Evolutionary conservation across 2,888 invertebrate genomes (phyloP), one percentile per base, ranked within the genome.

Genomic region (Lysandra bellargus): DNA sequence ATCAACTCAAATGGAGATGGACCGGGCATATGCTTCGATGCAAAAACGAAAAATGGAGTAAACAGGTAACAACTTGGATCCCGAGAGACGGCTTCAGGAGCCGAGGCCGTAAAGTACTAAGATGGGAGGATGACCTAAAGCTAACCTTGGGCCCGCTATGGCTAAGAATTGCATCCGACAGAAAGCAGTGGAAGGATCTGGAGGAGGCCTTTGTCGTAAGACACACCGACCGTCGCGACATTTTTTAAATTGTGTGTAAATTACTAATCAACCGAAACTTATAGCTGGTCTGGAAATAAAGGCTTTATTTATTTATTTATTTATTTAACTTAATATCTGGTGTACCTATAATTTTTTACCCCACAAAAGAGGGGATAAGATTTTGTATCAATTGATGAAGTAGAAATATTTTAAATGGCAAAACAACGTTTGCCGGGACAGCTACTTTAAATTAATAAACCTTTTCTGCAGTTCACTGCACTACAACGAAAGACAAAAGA

Each of bases 41-140:
- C 23, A 44, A 33, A 33, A 33, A 33, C 44, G 44, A 7, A 44
- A 44, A 44, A 33, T 73, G 73, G 73, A 73, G 17, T 33, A 73
- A 73, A 37, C 37, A 73, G 33, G 73, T 73, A 17, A 73, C 74
- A 74, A 5, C 40, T 3, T 74, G 74, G 74, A 23, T 23, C 17
- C 74, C 44, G 2, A 74, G 44, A 23, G 74, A 74, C 17, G 74
- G 74, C 14, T 6, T 7, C 23, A 74, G 74, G 44, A 74, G 44
- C 17, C 17, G 37, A 74, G 74, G 74, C 12, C 74, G 74, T 5
- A 44, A 74, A 44, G 17, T 37, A 6, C n/a, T n/a, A 74, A 74
- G 74, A 74, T 74, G 74, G 74, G 74, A 40, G 17, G 74, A 74
- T 14, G 74, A 74, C 9, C 44, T 74, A 9, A 74, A 74, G 40